Base-by-base conservation (phyloP, 2,797 vertebrate species). In the Erpetoichthys calabaricus region DNA sequence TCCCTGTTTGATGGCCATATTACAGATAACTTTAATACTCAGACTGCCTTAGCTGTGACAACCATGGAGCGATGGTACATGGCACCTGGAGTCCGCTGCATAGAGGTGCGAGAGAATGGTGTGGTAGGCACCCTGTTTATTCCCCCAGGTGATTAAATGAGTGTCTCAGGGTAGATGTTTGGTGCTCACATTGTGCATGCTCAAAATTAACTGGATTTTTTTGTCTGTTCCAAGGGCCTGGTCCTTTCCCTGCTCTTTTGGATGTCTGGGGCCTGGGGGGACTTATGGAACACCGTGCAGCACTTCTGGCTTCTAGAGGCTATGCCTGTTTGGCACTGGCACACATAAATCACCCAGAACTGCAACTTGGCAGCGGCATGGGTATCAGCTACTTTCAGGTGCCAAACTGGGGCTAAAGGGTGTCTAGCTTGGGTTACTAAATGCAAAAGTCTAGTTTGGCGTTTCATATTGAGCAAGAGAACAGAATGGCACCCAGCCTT, bases 251-350 rank as follows among this genome's bases (percentile, higher is more conserved):
- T 54, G 87, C 76, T 63, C 73, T 91, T 60, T 61, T 90, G 63
- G 86, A 90, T 66, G 71, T 90, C 69, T 89, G 83, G 57, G 85
- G 87, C 53, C 82, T 89, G 62, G 81, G 81, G 53, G 84, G 84
- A 9, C 75, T 90, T 67, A 56, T 72, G 8, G 89, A 91, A 71
- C 86, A 85, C 65, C 74, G 82, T 62, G 72, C 83, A 4, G 84
- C 86, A 60, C 77, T 91, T 56, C 62, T 90, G 51, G 86, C 88
- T 55, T 84, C 81, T 45, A 78, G 1, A 57, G 87, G 88, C n/a
- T 86, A 86, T 55, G 83, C 79, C 50, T 78, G 81, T 65, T 65
- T 91, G 57, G 70, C 78, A 53, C 68, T 91, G 56, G 81, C 81
- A 1, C 90, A 87, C 69, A 64, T 84, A 25, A 75, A 73, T n/a